Evolutionary conservation across 1,140 invertebrate genomes (phyloP).

Genomic region (Coelopa frigida): DNA sequence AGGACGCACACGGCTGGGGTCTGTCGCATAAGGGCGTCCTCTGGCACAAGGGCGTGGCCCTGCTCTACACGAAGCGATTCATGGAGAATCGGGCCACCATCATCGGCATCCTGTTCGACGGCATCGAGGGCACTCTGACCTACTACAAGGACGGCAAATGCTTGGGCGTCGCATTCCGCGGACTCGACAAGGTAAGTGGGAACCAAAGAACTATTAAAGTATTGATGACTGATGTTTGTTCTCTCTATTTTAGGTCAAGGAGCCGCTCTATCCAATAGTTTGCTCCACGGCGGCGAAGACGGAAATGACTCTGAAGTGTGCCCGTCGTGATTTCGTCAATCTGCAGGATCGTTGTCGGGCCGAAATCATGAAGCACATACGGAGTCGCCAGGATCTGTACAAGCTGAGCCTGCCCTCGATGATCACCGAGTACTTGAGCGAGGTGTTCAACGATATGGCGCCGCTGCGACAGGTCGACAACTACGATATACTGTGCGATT

Average conservation of each 20-base stretch:
- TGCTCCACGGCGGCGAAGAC: slow-evolving; percentile 70
- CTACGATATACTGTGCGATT: slow-evolving; percentile 40
- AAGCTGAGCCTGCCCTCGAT: slow-evolving; percentile 46
- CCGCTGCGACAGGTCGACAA: slow-evolving; percentile 40
- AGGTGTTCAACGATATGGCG: slow-evolving; percentile 42
- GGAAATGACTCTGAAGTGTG: slow-evolving; percentile 56
- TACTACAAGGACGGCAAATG: slow-evolving; percentile 64
- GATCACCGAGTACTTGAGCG: slow-evolving; percentile 48
- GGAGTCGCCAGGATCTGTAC: slow-evolving; percentile 42
- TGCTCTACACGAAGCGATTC: slow-evolving; percentile 61
- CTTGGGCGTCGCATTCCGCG: slow-evolving; percentile 54
- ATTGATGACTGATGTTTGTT: background rate
- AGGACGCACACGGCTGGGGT: slow-evolving; percentile 65
- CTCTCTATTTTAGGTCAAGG: slow-evolving; percentile 31
- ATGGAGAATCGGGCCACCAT: slow-evolving; percentile 60
- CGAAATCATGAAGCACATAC: slow-evolving; percentile 48
- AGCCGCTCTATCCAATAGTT: slow-evolving; percentile 62
- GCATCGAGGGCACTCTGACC: slow-evolving; percentile 59
- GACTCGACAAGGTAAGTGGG: slow-evolving; percentile 48
- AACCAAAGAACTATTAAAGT: background rate
- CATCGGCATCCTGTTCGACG: slow-evolving; percentile 62
- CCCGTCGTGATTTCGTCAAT: slow-evolving; percentile 56
- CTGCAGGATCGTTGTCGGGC: slow-evolving; percentile 59
- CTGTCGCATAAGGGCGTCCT: slow-evolving; percentile 65
- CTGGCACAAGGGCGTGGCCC: slow-evolving; percentile 59